These are phyloP conservation scores for Neoarius graeffei DNA, from an alignment of 2,113 vertebrate genomes.

Conservation along the genomic window DNA sequence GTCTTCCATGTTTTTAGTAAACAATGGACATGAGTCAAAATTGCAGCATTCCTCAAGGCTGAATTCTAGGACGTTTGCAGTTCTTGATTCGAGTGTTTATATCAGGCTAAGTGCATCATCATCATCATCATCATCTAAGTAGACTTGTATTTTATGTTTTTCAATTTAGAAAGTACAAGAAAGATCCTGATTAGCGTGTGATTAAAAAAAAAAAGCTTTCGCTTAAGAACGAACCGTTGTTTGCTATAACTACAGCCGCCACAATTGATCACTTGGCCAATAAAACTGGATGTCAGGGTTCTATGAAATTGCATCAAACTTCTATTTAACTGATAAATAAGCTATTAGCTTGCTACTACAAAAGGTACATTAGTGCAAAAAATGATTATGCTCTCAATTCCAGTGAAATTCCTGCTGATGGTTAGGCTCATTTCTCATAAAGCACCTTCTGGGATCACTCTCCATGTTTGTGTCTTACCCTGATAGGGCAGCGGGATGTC, in stretches of 20 bases:
- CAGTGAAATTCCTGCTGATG: background rate
- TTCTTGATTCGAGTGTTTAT: background rate
- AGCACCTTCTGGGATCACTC: background rate
- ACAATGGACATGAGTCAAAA: background rate
- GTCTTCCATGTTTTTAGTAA: background rate
- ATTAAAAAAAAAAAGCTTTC: background rate
- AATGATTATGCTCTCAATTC: background rate
- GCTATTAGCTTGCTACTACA: background rate
- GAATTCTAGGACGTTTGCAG: background rate
- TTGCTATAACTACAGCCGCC: background rate
- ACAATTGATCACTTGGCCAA: background rate
- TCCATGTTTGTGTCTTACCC: conserved; percentile 74
- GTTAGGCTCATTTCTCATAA: too few relatives aligned
- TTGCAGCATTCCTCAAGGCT: conserved; percentile 14
- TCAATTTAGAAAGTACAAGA: background rate
- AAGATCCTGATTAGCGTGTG: background rate
- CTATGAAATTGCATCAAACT: background rate
- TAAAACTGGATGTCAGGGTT: background rate
- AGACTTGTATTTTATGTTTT: background rate
- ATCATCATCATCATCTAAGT: background rate
- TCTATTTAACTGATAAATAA: background rate
- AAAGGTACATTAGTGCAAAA: background rate
- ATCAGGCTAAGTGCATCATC: background rate
- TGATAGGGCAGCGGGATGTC: conserved; percentile 96
- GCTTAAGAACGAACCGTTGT: background rate